These are phyloP conservation scores for Pachydiplax longipennis DNA, from an alignment of 2,888 invertebrate genomes.

Conservation along the genomic window DNA sequence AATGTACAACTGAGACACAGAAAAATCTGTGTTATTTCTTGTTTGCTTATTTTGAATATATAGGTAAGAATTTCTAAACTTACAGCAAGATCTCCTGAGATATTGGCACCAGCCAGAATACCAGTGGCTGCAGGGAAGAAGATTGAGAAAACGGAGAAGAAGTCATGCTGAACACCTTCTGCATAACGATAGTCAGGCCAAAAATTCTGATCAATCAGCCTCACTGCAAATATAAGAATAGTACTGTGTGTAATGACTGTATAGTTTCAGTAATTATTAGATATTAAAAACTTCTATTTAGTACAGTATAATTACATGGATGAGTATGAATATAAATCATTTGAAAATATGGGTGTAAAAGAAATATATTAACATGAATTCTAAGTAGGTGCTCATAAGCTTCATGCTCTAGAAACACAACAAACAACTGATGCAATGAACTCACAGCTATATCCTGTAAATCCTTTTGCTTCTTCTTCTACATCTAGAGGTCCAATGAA, in stretches of 20 bases:
- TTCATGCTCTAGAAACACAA: no score
- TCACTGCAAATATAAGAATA: constrained; percentile 65
- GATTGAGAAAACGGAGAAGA: constrained; percentile 95
- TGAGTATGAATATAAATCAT: constrained; percentile 33
- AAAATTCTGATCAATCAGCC: constrained; percentile 76
- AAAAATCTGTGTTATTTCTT: constrained; percentile 46
- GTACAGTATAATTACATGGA: no score
- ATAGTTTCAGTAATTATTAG: background rate
- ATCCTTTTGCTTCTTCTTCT: constrained; percentile 77
- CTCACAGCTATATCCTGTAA: constrained; percentile 87
- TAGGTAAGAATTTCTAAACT: constrained; percentile 38
- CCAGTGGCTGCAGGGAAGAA: constrained; percentile 99
- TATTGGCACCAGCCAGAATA: constrained; percentile 96
- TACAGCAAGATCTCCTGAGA: constrained; percentile 95
- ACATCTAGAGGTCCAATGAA: constrained; percentile 81
- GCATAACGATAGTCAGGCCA: constrained; percentile 75
- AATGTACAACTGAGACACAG: background rate
- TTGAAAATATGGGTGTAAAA: background rate
- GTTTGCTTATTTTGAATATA: background rate
- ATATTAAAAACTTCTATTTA: no score
- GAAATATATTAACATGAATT: no score
- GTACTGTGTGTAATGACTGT: background rate
- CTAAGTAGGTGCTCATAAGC: no score
- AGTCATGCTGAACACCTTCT: constrained; percentile 80
- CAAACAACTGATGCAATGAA: constrained; percentile 42